Evolutionary conservation across 2,888 invertebrate species (phyloP).

Genomic region (Hirtodrosophila duncani): DNA sequence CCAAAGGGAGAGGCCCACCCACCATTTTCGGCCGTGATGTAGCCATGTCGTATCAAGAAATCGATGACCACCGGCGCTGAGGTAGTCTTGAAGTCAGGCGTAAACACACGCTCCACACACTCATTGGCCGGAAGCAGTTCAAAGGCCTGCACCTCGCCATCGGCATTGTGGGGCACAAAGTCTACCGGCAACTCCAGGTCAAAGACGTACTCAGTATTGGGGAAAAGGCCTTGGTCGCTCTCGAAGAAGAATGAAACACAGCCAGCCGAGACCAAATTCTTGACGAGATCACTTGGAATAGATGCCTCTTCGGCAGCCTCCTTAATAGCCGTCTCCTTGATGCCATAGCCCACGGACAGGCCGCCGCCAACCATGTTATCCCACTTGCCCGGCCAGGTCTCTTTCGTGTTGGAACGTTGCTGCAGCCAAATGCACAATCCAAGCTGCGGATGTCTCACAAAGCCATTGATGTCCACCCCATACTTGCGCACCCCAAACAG

Average conservation of each 20-base stretch:
- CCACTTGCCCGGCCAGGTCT: conserved; percentile 96
- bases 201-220: conserved; percentile 96
- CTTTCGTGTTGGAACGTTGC: conserved; percentile 92
- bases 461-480: conserved; percentile 96
- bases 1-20: too few species aligned
- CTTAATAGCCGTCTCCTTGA: conserved; percentile 93
- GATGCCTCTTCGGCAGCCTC: conserved; percentile 97
- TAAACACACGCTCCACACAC: conserved; percentile 88
- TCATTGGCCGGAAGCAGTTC: conserved; percentile 90
- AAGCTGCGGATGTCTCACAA: conserved; percentile 89
- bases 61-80: conserved; percentile 94
- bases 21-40: conserved; percentile 94
- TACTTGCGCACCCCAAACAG: conserved; percentile 95
- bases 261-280: conserved; percentile 79
- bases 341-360: conserved; percentile 91
- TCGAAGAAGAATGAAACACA: conserved; percentile 87
- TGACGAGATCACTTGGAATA: conserved; percentile 87
- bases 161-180: conserved; percentile 94
- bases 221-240: conserved; percentile 94
- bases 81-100: conserved; percentile 94
- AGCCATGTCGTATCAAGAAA: conserved; percentile 94
- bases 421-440: conserved; percentile 94
- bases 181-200: conserved; percentile 94
- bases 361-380: conserved; percentile 98
- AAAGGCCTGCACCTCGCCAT: conserved; percentile 96